Evolutionary conservation across 2,888 invertebrate species (phyloP).

Genomic region (Netelia virgata): DNA sequence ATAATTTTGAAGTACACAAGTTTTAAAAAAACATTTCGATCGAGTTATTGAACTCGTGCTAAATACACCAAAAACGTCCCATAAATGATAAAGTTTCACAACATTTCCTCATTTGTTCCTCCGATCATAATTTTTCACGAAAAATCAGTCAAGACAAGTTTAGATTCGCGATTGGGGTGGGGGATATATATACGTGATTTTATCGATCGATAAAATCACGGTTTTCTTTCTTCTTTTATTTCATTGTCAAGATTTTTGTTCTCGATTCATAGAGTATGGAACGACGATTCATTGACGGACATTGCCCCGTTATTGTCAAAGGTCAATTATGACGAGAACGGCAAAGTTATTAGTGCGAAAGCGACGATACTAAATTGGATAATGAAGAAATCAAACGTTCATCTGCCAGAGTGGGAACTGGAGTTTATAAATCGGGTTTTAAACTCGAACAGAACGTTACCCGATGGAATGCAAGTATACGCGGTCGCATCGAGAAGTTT

Average conservation of each 20-base stretch:
- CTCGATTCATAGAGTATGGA: constrained; percentile 43
- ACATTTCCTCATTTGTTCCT: background rate
- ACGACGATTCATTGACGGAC: constrained; percentile 76
- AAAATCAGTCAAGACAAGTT: background rate
- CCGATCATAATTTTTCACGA: background rate
- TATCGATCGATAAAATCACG: too few species aligned
- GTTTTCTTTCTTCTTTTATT: constrained; percentile 13
- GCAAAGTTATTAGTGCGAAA: constrained; percentile 77
- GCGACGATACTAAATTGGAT: constrained; percentile 83
- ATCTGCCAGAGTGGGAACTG: constrained; percentile 80
- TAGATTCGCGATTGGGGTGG: too few species aligned
- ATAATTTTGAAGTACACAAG: too few species aligned
- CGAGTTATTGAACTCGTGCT: too few species aligned
- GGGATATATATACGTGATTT: too few species aligned
- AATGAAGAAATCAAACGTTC: constrained; percentile 78
- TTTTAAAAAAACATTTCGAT: too few species aligned
- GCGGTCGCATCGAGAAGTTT: constrained; percentile 82
- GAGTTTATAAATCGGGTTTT: constrained; percentile 79
- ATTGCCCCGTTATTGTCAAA: constrained; percentile 79
- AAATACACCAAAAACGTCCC: background rate
- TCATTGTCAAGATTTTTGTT: too few species aligned
- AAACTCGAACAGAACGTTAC: constrained; percentile 76
- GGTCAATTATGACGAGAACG: constrained; percentile 75
- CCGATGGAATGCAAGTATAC: constrained; percentile 80
- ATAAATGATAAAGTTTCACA: background rate